A percentile compares a stretch with the other conserved stretches of the same genome.
Conservation (phyloP, 1,140 invertebrate genomes). For the Drosophila insularis region DNA sequence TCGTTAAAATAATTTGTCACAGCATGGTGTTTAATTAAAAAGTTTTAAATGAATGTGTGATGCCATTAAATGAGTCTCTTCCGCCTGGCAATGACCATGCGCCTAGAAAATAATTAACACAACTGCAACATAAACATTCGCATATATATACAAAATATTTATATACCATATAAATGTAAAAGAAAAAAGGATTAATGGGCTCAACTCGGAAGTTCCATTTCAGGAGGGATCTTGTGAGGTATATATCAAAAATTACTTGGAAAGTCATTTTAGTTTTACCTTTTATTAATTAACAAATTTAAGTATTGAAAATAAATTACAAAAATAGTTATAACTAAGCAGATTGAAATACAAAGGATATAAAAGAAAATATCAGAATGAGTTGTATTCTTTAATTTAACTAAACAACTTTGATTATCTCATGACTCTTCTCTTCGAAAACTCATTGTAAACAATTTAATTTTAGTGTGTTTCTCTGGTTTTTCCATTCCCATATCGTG, state of each 20-base stretch:
- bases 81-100: conserved; percentile 33
- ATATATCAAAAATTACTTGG: too few relatives aligned
- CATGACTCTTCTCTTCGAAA: not conserved
- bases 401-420: not conserved
- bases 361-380: too few relatives aligned
- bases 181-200: not conserved
- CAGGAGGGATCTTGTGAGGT: too few relatives aligned
- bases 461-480: not conserved
- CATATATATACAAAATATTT: not conserved
- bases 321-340: too few relatives aligned
- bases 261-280: too few relatives aligned
- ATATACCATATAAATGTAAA: not conserved
- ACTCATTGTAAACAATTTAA: not conserved
- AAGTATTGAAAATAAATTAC: too few relatives aligned
- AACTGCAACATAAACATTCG: conserved; percentile 35
- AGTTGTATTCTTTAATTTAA: not conserved
- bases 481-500: not conserved
- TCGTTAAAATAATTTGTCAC: conserved; percentile 80
- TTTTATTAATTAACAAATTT: too few relatives aligned
- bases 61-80: conserved; percentile 56
- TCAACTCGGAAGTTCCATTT: not conserved
- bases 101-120: conserved; percentile 76
- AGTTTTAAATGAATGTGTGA: conserved; percentile 63
- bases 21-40: conserved; percentile 74
- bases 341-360: too few relatives aligned